Percentiles rank a stretch among this genome's conserved stretches.
phyloP scores from a whole-genome alignment of 2,888 invertebrate genomes.

The Phragmatobia fuliginosa region DNA sequence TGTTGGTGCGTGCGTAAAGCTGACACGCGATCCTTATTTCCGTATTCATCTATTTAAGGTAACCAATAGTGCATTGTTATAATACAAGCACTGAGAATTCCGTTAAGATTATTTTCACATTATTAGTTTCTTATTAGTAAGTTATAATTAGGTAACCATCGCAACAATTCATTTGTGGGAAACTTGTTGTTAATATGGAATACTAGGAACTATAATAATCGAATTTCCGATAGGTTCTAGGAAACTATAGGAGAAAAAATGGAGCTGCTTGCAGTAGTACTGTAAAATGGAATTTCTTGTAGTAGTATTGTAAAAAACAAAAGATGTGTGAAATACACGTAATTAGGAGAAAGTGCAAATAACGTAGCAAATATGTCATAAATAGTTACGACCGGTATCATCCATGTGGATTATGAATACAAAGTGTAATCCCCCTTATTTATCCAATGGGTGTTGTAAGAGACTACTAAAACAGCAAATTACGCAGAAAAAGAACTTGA shows the following conservation, averaged over 20 bases:
- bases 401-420: no score
- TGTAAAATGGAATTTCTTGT: no score
- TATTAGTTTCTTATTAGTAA: neutral
- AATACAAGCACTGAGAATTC: slow-evolving; percentile 7
- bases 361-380: no score
- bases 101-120: neutral
- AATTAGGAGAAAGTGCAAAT: no score
- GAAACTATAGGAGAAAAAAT: neutral
- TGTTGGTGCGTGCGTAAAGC: slow-evolving; percentile 38
- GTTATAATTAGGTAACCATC: neutral
- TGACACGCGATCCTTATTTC: slow-evolving; percentile 51
- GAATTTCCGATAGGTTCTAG: neutral
- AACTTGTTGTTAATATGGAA: neutral
- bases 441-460: no score
- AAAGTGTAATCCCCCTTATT: no score
- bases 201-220: slow-evolving; percentile 9
- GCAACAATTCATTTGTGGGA: slow-evolving; percentile 5
- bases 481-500: no score
- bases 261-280: neutral
- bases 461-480: no score
- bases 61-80: slow-evolving; percentile 7
- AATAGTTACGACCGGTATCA: no score
- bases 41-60: slow-evolving; percentile 44
- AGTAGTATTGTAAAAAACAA: no score
- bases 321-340: no score